Evolutionary conservation across 2,888 invertebrate species (phyloP), one percentile per base, ranked within the genome.

Genomic region (Holacanthella duospinosa): DNA sequence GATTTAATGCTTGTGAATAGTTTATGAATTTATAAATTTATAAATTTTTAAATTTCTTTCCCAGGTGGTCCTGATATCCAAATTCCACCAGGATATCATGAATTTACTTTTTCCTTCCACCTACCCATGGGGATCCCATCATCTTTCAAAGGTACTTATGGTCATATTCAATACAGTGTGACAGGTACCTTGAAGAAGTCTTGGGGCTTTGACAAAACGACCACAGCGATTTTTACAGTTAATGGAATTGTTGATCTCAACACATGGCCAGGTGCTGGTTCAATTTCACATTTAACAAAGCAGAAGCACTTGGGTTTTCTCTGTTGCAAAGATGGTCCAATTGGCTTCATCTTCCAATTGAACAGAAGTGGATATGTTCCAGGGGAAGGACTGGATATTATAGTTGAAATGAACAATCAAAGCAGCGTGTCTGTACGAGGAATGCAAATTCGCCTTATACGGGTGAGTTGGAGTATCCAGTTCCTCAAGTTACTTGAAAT

Each of bases 191-290:
- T 92, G 24, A 89, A 92, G 74, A 88, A 88, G 25, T 86, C 91
- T 4, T 89, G 88, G 84, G 87, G 88, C 74, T 86, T 87, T 75
- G 90, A 93, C 78, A 86, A 89, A 74, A 88, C 88, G 71, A 84
- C 85, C 57, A 89, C 89, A 79, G 83, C 83, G 77, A 85, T 86
- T 2, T 91, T 93, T 75, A 89, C 88, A 59, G 86, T 93, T 9
- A 83, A 89, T 63, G 85, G 88, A 64, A 84, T 87, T 3, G 81
- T 91, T 70, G 92, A 93, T 77, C 81, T 93, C 69, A 93, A 93
- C 79, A 80, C 83, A 66, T 86, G 86, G 77, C 58, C 58, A 4
- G 58, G 58, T 3, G 58, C 43, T 93, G 78, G 79, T 83, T 83
- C 77, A 85, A 86, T 2, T 91, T 93, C 75, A 89, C 88, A 59